Conservation (phyloP, 2,888 invertebrate species). For the Caenorhabditis becei region DNA sequence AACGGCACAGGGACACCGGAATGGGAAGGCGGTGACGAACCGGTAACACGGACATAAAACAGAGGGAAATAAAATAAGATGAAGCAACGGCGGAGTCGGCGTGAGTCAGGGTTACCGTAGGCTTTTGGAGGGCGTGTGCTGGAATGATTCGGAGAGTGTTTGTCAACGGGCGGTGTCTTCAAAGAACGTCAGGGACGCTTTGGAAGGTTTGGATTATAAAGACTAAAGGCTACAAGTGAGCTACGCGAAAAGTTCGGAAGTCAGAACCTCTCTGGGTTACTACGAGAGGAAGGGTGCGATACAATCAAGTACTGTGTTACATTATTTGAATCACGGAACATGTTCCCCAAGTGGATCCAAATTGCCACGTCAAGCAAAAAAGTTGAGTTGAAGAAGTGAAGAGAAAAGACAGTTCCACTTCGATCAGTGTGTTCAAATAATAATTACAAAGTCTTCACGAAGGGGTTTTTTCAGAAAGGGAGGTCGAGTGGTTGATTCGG, state of each 20-base stretch:
- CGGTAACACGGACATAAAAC: too few species aligned
- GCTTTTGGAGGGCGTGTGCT: not conserved
- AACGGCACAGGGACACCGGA: conserved; percentile 3
- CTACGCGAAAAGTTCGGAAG: conserved; percentile 2
- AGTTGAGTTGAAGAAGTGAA: not conserved
- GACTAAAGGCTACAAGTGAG: not conserved
- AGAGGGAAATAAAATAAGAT: not conserved
- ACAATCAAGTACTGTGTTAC: conserved; percentile 9
- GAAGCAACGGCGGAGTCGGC: not conserved
- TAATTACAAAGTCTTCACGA: conserved; percentile 21
- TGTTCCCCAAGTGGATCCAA: conserved; percentile 8
- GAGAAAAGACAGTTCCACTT: conserved; percentile 26
- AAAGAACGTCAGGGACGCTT: conserved; percentile 20
- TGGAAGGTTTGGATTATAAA: not conserved
- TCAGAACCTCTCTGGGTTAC: not conserved
- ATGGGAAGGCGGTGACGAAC: not conserved
- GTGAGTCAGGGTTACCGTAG: too few species aligned
- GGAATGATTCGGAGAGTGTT: conserved; percentile 14
- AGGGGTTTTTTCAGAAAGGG: conserved; percentile 26
- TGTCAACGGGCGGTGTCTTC: conserved; percentile 26
- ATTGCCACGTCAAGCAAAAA: conserved; percentile 24
- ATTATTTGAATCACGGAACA: conserved; percentile 16
- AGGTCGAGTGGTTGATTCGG: conserved; percentile 46
- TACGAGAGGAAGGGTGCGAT: not conserved
- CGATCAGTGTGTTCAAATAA: conserved; percentile 23